Evolutionary conservation across 1,140 invertebrate genomes (phyloP).

Genomic region (Condylostylus longicornis): DNA sequence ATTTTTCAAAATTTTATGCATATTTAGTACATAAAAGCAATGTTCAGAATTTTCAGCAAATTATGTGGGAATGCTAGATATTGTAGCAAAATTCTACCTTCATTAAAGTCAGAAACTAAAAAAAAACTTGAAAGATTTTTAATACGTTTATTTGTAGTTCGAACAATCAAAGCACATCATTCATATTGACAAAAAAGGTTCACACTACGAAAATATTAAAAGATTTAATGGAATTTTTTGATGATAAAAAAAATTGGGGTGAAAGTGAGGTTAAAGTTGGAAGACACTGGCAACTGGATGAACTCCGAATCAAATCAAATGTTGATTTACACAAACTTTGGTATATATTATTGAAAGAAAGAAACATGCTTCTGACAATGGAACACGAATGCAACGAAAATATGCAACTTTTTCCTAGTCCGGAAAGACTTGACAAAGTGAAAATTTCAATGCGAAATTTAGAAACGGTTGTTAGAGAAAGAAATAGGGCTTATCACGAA

Average conservation of each 20-base stretch:
- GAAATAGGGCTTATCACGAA: constrained; percentile 78
- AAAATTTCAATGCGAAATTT: constrained; percentile 93
- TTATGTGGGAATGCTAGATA: too few relatives aligned
- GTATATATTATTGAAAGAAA: constrained; percentile 91
- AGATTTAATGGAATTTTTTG: constrained; percentile 84
- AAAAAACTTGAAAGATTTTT: too few relatives aligned
- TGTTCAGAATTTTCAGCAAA: too few relatives aligned
- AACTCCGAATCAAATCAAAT: constrained; percentile 90
- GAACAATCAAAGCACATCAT: too few relatives aligned
- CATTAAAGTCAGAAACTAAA: too few relatives aligned
- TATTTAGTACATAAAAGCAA: too few relatives aligned
- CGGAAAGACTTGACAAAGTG: constrained; percentile 83
- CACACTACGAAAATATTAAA: too few relatives aligned
- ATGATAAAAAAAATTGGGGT: constrained; percentile 74
- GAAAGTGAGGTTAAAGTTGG: constrained; percentile 64
- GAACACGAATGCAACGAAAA: constrained; percentile 62
- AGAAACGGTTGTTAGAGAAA: constrained; percentile 77
- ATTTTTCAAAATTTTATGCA: too few relatives aligned
- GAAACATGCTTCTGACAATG: constrained; percentile 96
- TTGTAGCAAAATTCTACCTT: too few relatives aligned
- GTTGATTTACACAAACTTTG: constrained; percentile 94
- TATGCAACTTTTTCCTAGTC: constrained; percentile 70
- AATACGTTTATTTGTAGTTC: too few relatives aligned
- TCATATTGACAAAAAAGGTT: too few relatives aligned
- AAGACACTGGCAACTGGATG: constrained; percentile 77